Percentiles rank a stretch among this genome's conserved stretches.
Evolutionary conservation across 2,797 vertebrate species (phyloP).

Genomic region (Paratrypauchen microcephalus): DNA sequence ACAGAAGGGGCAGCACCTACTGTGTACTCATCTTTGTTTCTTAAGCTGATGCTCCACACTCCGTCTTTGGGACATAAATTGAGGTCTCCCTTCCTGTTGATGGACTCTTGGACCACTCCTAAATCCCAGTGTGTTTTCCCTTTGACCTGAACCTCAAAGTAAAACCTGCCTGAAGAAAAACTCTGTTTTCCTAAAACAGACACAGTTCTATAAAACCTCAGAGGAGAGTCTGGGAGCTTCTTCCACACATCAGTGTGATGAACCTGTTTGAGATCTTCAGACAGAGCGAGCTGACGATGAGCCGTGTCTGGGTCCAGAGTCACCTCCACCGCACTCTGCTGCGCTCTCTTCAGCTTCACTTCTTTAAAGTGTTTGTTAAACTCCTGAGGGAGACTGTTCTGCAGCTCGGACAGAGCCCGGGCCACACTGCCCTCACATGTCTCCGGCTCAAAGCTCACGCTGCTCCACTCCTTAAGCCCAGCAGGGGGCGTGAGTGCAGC

Average conservation of each 20-base stretch:
- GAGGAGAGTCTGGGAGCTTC: too few relatives aligned
- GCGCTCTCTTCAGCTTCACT: not conserved
- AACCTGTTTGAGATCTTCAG: slow-evolving; percentile 28
- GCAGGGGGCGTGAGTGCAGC: too few relatives aligned
- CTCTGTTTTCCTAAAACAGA: too few relatives aligned
- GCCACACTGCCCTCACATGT: not conserved
- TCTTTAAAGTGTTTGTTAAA: not conserved
- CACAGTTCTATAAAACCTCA: too few relatives aligned
- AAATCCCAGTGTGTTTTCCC: too few relatives aligned
- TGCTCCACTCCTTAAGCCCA: too few relatives aligned
- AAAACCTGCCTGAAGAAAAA: too few relatives aligned
- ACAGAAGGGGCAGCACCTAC: accelerated
- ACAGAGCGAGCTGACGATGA: not conserved
- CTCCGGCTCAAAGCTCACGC: too few relatives aligned
- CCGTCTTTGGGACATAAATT: not conserved
- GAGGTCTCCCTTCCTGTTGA: not conserved
- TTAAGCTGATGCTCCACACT: too few relatives aligned
- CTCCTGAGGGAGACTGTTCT: not conserved
- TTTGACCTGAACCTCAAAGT: too few relatives aligned
- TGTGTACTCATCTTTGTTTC: too few relatives aligned
- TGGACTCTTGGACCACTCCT: slow-evolving; percentile 12
- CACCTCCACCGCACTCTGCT: slow-evolving; percentile 20
- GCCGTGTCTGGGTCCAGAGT: slow-evolving; percentile 41
- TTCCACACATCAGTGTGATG: not conserved
- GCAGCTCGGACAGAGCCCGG: not conserved